phyloP scores from a whole-genome alignment of 1,140 invertebrate species.

The Meloidogyne chitwoodi region DNA sequence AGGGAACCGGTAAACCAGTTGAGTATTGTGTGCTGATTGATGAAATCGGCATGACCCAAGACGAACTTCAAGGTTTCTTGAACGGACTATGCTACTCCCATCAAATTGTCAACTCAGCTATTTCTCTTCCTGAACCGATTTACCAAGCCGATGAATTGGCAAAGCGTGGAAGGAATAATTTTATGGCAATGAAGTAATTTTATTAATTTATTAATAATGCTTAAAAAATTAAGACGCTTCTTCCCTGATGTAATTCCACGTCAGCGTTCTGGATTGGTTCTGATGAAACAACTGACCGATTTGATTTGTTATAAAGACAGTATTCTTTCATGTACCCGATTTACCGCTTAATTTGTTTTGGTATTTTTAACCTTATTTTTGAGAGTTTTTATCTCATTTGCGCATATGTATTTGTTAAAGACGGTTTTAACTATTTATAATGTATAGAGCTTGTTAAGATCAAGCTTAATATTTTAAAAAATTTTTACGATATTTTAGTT shows the following conservation, averaged over 20 bases:
- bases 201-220: neutral
- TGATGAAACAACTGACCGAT: constrained; percentile 11
- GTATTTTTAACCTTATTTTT: neutral
- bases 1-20: constrained; percentile 29
- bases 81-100: constrained; percentile 34
- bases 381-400: neutral
- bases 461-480: no score
- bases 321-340: constrained; percentile 12
- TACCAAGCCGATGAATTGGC: constrained; percentile 41
- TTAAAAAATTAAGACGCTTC: constrained; percentile 14
- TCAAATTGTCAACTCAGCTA: constrained; percentile 32
- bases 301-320: constrained; percentile 14
- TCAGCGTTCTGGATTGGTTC: neutral
- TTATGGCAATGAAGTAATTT: constrained; percentile 32
- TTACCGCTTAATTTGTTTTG: constrained; percentile 18
- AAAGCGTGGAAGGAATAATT: constrained; percentile 36
- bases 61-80: constrained; percentile 31
- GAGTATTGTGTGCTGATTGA: constrained; percentile 28
- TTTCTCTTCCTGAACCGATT: constrained; percentile 38
- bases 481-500: no score
- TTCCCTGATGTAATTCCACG: constrained; percentile 19
- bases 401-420: neutral
- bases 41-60: constrained; percentile 19
- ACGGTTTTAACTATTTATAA: no score
- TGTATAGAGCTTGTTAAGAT: no score